phyloP scores from a whole-genome alignment of 2,888 invertebrate species.

The Epinotia nisella region DNA sequence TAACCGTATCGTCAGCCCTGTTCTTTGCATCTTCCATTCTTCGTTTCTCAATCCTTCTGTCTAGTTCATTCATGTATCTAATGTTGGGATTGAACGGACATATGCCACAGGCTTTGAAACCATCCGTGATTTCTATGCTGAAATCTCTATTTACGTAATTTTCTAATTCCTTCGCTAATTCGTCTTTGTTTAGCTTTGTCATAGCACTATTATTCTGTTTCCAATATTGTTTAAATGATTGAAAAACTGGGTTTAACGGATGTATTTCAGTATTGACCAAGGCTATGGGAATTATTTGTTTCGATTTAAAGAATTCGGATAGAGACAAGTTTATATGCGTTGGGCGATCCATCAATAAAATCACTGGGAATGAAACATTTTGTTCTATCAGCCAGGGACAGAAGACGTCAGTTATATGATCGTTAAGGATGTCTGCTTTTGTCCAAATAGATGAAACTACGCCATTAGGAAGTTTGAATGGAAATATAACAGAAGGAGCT shows the following conservation, averaged over 20 bases:
- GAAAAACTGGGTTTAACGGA: neutral
- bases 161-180: constrained; percentile 2
- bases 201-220: neutral
- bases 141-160: neutral
- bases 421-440: constrained; percentile 8
- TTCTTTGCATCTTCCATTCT: neutral
- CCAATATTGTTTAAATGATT: constrained; percentile 2
- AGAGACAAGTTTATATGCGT: constrained; percentile 8
- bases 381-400: neutral
- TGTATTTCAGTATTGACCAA: neutral
- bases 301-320: constrained; percentile 4
- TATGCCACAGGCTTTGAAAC: constrained; percentile 12
- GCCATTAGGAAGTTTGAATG: neutral
- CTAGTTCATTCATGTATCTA: neutral
- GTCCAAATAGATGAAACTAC: neutral
- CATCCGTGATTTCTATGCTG: neutral
- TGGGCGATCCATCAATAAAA: neutral
- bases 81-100: constrained; percentile 12
- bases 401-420: constrained; percentile 16
- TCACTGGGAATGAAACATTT: neutral
- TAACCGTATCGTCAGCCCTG: neutral
- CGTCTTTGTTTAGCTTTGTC: neutral
- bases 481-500: constrained; percentile 5
- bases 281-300: constrained; percentile 9
- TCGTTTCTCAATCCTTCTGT: neutral